Conservation (phyloP, 2,113 vertebrate genomes). For the human region DNA sequence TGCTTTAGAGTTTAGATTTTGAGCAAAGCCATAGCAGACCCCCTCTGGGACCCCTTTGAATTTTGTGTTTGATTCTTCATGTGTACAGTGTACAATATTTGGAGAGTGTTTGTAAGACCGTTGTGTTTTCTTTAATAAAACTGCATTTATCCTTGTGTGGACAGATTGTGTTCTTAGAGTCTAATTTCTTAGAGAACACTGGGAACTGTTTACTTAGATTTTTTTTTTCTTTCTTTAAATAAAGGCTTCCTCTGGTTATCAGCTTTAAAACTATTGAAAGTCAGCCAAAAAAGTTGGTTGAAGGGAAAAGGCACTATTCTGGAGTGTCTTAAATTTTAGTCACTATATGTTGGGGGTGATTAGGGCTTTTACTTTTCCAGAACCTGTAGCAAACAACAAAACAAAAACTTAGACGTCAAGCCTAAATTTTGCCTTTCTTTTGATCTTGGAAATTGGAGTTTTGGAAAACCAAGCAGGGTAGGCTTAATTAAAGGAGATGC, state of each 20-base stretch:
- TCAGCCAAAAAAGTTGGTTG: constrained; percentile 44
- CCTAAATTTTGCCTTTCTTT: neutral
- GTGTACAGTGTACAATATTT: constrained; percentile 59
- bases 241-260: constrained; percentile 57
- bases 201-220: constrained; percentile 63
- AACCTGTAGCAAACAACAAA: neutral
- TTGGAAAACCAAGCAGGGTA: neutral
- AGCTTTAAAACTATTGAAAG: constrained; percentile 60
- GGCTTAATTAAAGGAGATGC: neutral
- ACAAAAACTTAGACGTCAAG: neutral
- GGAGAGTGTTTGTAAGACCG: constrained; percentile 52
- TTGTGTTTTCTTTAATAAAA: constrained; percentile 80
- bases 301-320: neutral
- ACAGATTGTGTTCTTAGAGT: constrained; percentile 66
- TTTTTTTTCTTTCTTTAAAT: constrained; percentile 63
- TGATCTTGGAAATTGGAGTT: neutral
- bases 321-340: constrained; percentile 21
- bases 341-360: constrained; percentile 1
- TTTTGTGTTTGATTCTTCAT: constrained; percentile 30
- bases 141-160: constrained; percentile 72
- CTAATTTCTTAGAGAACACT: constrained; percentile 61
- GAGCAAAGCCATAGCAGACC: neutral
- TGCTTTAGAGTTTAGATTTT: neutral
- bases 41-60: neutral
- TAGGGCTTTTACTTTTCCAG: neutral